A percentile compares a stretch with the other conserved stretches of the same genome.
phyloP scores from a whole-genome alignment of 2,797 vertebrate species.

The Crypturellus tataupa region DNA sequence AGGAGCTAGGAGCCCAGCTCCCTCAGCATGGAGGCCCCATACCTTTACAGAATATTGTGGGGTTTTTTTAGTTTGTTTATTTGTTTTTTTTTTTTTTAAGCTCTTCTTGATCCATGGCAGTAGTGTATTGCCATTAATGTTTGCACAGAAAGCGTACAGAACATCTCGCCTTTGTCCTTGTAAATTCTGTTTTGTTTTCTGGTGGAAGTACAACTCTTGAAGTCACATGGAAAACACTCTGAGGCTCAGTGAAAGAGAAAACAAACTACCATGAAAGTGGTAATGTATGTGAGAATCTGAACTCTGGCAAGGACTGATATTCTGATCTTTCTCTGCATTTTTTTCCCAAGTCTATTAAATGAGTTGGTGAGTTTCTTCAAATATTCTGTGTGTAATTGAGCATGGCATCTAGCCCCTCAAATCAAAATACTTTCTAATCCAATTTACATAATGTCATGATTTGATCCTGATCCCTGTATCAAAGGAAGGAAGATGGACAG shows the following conservation, averaged over 20 bases:
- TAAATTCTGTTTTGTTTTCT: neutral
- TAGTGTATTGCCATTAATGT: neutral
- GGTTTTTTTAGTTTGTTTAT: too few species aligned
- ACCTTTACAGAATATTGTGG: neutral
- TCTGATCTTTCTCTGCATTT: accelerated
- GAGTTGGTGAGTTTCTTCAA: neutral
- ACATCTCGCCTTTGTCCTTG: neutral
- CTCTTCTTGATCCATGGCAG: neutral
- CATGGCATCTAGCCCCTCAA: neutral
- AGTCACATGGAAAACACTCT: neutral
- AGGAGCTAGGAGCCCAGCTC: neutral
- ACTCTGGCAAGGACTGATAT: neutral
- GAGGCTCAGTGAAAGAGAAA: neutral
- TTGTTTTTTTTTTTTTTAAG: neutral
- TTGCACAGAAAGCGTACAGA: neutral
- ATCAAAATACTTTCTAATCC: neutral
- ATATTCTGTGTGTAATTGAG: neutral
- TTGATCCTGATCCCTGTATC: neutral
- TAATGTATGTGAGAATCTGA: neutral
- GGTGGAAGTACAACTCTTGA: neutral
- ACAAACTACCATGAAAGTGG: neutral
- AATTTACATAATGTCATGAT: neutral
- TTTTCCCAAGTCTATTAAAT: neutral
- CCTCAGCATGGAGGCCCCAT: neutral
- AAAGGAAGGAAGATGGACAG: neutral